Percentiles rank a stretch among this genome's conserved stretches.
These are phyloP conservation scores for Scortum barcoo DNA, from an alignment of 2,113 vertebrate genomes.

Conservation along the genomic window DNA sequence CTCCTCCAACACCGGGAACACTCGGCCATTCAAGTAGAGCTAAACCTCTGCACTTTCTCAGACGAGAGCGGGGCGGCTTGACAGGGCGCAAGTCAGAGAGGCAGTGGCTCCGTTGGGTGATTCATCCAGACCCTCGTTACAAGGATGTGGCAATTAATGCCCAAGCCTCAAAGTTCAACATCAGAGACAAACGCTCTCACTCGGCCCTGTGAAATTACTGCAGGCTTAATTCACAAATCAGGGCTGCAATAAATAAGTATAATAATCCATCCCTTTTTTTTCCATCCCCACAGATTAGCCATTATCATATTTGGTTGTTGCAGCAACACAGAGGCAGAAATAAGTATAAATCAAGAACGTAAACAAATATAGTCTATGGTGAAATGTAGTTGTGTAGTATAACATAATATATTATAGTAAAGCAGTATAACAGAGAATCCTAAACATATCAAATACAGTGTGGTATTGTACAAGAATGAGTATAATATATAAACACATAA, in stretches of 20 bases:
- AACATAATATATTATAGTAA: no score
- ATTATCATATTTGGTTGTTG: no score
- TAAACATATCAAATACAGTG: no score
- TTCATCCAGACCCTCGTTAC: slow-evolving; percentile 25
- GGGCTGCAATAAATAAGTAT: neutral
- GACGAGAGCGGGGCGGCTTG: slow-evolving; percentile 18
- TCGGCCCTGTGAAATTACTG: neutral
- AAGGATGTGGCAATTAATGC: slow-evolving; percentile 34
- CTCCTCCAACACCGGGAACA: slow-evolving; percentile 1
- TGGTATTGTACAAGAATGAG: no score
- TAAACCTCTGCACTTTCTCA: slow-evolving; percentile 15
- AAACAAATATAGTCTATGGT: no score
- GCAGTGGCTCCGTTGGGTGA: slow-evolving; percentile 13
- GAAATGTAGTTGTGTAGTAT: no score
- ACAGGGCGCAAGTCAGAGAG: slow-evolving; percentile 22
- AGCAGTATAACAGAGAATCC: no score
- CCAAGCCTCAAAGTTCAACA: slow-evolving; percentile 2
- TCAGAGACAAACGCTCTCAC: slow-evolving; percentile 4
- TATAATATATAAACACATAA: no score
- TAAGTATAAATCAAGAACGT: no score
- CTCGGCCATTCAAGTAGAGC: slow-evolving; percentile 16
- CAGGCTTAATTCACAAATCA: neutral
- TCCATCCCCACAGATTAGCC: neutral
- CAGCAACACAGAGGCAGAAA: no score
- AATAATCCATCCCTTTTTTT: no score